Evolutionary conservation across 2,797 vertebrate species (phyloP).

Genomic region (Luscinia megarhynchos): DNA sequence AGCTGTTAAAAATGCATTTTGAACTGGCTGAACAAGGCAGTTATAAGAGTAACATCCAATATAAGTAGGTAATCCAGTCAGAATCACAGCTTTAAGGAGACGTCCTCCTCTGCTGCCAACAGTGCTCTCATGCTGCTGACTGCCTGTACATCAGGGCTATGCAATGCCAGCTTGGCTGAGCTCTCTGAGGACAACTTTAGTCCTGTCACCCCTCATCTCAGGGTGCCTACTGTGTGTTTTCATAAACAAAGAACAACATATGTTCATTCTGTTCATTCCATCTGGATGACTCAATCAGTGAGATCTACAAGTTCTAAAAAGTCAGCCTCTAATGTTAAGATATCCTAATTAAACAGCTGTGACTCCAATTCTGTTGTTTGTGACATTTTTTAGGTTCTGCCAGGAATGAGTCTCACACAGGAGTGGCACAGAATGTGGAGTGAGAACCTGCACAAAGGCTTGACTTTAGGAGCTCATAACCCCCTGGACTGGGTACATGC

Average conservation of each 20-base stretch:
- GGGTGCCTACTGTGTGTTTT: constrained; percentile 17
- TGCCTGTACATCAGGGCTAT: not conserved
- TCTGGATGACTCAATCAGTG: constrained; percentile 57
- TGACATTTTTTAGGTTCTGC: not conserved
- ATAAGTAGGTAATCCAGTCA: not conserved
- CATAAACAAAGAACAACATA: constrained; percentile 64
- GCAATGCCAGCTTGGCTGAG: constrained; percentile 7
- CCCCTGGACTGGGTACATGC: not conserved
- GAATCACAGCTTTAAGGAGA: constrained; percentile 2
- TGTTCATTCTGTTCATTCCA: constrained; percentile 47
- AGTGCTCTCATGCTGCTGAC: not conserved
- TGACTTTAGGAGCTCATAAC: not conserved
- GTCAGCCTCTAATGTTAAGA: constrained; percentile 24
- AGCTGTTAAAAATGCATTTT: not conserved
- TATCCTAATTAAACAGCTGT: constrained; percentile 54
- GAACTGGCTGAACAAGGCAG: not conserved
- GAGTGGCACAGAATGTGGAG: not conserved
- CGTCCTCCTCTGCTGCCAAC: not conserved
- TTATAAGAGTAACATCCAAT: not conserved
- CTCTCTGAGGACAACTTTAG: constrained; percentile 38
- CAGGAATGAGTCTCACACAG: not conserved
- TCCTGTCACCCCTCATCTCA: constrained; percentile 14
- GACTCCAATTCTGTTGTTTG: not conserved
- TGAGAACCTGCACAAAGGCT: not conserved
- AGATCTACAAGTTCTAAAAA: constrained; percentile 54